phyloP scores from a whole-genome alignment of 1,140 invertebrate genomes.

The Pseudoatta argentina region DNA sequence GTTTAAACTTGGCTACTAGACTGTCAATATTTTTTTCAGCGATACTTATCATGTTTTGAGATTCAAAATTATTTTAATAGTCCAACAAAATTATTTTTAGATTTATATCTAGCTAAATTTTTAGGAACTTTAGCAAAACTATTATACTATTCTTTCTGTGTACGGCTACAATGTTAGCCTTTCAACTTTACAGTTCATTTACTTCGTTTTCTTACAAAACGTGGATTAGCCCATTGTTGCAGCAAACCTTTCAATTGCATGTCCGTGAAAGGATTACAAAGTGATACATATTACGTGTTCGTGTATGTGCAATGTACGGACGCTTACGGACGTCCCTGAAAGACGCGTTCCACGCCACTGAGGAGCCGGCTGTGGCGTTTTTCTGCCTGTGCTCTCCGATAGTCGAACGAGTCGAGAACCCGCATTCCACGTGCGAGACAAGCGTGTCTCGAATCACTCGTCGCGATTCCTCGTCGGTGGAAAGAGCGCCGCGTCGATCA shows the following conservation, averaged over 20 bases:
- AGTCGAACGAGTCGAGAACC: slow-evolving; percentile 69
- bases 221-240: no score
- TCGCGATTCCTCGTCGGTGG: slow-evolving; percentile 60
- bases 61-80: no score
- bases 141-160: no score
- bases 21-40: no score
- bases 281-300: not conserved
- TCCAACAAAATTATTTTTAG: no score
- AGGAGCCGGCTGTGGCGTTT: slow-evolving; percentile 51
- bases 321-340: slow-evolving; percentile 43
- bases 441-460: slow-evolving; percentile 71
- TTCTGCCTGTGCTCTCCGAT: slow-evolving; percentile 63
- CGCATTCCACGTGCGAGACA: slow-evolving; percentile 71
- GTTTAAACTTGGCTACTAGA: no score
- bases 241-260: not conserved
- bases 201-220: no score
- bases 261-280: not conserved
- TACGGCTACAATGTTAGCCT: no score
- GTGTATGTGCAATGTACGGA: not conserved
- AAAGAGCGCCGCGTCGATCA: slow-evolving; percentile 52
- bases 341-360: slow-evolving; percentile 59
- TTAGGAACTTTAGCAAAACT: no score
- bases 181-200: no score
- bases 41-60: no score
- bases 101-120: no score